These are phyloP conservation scores for Cantharis nigra DNA, from an alignment of 2,888 invertebrate genomes.

Conservation along the genomic window DNA sequence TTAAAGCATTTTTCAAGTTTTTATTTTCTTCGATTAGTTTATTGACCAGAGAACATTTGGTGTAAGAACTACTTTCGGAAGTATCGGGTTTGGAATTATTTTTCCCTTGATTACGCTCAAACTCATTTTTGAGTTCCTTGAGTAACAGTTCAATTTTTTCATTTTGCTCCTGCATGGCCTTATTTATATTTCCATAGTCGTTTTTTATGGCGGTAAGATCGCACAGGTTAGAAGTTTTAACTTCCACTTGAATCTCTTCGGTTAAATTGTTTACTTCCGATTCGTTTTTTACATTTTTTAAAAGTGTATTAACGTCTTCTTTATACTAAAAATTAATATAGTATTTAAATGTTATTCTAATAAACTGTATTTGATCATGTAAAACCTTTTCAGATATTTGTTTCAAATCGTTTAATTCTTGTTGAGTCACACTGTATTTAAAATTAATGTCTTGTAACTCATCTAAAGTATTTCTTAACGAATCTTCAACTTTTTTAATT, in stretches of 20 bases:
- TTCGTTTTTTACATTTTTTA: not conserved
- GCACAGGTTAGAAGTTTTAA: not conserved
- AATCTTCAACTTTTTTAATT: not conserved
- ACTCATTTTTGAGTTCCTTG: not conserved
- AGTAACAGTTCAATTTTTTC: not conserved
- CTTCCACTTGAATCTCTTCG: not conserved
- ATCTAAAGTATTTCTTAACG: not conserved
- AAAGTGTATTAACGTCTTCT: not conserved
- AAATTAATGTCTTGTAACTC: not conserved
- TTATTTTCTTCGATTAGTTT: not conserved
- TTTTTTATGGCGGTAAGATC: not conserved
- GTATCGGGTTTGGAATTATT: too few species aligned
- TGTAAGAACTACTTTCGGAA: not conserved
- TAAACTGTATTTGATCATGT: not conserved
- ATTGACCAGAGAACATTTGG: not conserved
- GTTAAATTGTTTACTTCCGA: not conserved
- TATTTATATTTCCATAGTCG: not conserved
- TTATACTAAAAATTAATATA: not conserved
- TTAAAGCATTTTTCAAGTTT: not conserved
- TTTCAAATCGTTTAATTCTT: not conserved
- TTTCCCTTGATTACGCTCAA: not conserved
- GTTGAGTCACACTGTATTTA: not conserved
- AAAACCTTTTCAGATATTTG: not conserved
- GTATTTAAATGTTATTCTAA: not conserved
- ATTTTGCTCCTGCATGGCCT: not conserved